Percentiles rank a stretch among this genome's conserved stretches.
Conservation (phyloP, 2,113 vertebrate species). For the Macquaria ambigua region DNA sequence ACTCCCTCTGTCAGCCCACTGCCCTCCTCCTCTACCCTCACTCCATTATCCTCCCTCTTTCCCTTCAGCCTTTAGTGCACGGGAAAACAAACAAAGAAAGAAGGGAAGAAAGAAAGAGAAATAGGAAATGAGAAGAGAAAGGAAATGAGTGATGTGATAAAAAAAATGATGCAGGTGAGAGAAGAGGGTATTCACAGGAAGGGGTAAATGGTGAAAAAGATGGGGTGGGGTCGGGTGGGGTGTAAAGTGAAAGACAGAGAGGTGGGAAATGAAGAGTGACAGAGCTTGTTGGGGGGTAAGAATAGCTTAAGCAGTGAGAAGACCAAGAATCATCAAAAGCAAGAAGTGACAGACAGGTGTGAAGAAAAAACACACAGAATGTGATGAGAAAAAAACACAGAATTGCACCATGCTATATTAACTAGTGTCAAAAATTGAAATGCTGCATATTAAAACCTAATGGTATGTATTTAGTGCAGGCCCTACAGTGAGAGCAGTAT, state of each 20-base stretch:
- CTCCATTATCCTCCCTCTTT: slow-evolving; percentile 47
- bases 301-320: slow-evolving; percentile 1
- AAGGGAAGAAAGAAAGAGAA: not conserved
- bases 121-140: slow-evolving; percentile 14
- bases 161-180: slow-evolving; percentile 50
- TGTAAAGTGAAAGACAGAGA: slow-evolving; percentile 28
- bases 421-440: slow-evolving; percentile 14
- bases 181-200: slow-evolving; percentile 39
- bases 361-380: slow-evolving; percentile 9
- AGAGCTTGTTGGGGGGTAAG: slow-evolving; percentile 28
- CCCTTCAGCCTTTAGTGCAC: slow-evolving; percentile 33
- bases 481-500: slow-evolving; percentile 1
- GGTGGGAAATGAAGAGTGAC: slow-evolving; percentile 36
- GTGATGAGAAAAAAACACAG: not conserved
- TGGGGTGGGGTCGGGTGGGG: not conserved
- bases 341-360: slow-evolving; percentile 28
- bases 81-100: slow-evolving; percentile 33
- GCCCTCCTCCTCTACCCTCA: slow-evolving; percentile 31
- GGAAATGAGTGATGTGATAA: slow-evolving; percentile 27
- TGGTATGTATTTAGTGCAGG: slow-evolving; percentile 14
- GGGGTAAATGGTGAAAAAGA: slow-evolving; percentile 50
- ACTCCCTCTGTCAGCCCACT: slow-evolving; percentile 74
- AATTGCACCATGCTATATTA: slow-evolving; percentile 7
- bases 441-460: slow-evolving; percentile 17
- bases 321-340: slow-evolving; percentile 31